These are phyloP conservation scores for Spisula solida DNA, from an alignment of 2,888 invertebrate species.

Conservation along the genomic window DNA sequence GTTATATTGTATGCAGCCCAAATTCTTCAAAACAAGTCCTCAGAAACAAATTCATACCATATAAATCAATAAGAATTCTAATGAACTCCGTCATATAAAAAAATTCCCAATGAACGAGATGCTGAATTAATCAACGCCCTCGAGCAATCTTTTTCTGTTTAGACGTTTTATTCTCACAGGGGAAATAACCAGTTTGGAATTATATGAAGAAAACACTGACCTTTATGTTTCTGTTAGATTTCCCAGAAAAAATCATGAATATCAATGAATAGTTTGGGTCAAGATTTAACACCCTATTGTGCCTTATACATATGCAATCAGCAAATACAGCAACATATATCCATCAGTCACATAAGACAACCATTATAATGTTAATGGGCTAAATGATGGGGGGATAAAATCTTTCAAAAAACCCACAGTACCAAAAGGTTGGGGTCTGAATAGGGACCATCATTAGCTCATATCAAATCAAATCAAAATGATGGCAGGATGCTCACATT, in stretches of 20 bases:
- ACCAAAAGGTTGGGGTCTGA: too few species aligned
- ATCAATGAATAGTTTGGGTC: not conserved
- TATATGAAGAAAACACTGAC: not conserved
- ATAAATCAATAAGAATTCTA: conserved; percentile 22
- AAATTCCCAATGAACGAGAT: not conserved
- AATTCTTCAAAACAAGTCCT: not conserved
- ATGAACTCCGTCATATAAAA: not conserved
- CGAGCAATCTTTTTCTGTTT: not conserved
- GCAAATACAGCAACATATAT: not conserved
- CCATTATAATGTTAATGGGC: not conserved
- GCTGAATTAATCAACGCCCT: conserved; percentile 16
- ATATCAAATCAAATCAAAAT: too few species aligned
- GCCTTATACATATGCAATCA: not conserved
- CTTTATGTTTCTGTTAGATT: not conserved
- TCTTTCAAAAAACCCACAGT: too few species aligned
- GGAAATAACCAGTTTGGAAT: not conserved
- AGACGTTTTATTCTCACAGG: not conserved
- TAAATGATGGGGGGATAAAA: too few species aligned
- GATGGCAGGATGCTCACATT: too few species aligned
- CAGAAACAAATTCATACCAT: not conserved
- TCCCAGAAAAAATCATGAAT: not conserved
- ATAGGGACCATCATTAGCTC: too few species aligned
- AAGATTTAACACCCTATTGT: not conserved
- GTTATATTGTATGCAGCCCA: not conserved
- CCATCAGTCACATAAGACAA: not conserved